Conservation (phyloP, 2,113 vertebrate species). For the Notechis scutatus region DNA sequence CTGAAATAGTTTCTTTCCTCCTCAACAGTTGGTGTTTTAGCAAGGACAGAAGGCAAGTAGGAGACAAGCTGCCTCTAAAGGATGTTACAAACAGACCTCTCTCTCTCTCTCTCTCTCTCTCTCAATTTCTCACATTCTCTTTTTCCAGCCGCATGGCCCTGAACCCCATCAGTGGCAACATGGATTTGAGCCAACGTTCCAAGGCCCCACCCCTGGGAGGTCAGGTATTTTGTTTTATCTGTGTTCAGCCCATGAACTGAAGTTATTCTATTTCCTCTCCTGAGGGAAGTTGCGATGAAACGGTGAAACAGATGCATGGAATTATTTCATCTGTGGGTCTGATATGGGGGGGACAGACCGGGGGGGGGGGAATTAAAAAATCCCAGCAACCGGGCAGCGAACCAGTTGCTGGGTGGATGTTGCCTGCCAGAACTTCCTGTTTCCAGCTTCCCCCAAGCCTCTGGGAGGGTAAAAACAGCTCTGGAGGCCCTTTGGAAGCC, state of each 20-base stretch:
- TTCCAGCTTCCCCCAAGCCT: no score
- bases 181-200: slow-evolving; percentile 2
- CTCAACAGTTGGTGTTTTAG: slow-evolving; percentile 3
- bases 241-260: neutral
- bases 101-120: neutral
- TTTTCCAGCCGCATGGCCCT: slow-evolving; percentile 13
- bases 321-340: neutral
- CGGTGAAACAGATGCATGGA: neutral
- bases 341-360: no score
- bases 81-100: neutral
- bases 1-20: neutral
- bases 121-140: neutral
- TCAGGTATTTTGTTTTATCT: slow-evolving; percentile 14
- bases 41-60: slow-evolving; percentile 11
- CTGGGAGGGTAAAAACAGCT: no score
- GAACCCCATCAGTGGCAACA: slow-evolving; percentile 8
- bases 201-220: neutral
- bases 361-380: no score
- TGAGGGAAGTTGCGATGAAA: neutral
- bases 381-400: no score
- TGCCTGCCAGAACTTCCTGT: no score
- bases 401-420: no score
- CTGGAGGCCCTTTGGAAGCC: no score
- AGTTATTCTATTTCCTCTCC: neutral
- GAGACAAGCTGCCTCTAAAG: neutral